Evolutionary conservation across 2,888 invertebrate species (phyloP).

Genomic region (Nemurella pictetii): DNA sequence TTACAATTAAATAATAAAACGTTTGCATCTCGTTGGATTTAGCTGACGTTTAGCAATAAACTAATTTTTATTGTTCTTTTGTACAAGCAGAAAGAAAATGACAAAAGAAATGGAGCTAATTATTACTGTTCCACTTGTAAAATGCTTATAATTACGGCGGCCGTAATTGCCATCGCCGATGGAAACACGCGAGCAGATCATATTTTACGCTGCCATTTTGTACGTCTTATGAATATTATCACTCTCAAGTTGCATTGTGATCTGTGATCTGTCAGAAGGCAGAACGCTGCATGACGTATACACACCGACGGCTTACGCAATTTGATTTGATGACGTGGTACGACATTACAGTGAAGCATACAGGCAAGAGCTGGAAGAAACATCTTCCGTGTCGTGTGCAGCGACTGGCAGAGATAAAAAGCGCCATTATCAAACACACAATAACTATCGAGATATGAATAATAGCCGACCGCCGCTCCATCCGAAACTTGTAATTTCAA

Average conservation of each 20-base stretch:
- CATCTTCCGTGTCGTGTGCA: neutral
- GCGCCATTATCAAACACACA: neutral
- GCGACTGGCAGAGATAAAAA: neutral
- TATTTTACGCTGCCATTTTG: neutral
- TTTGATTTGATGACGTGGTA: neutral
- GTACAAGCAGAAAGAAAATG: neutral
- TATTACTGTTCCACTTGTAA: neutral
- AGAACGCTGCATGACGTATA: too few relatives aligned
- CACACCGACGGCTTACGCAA: too few relatives aligned
- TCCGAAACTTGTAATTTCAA: neutral
- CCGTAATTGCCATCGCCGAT: neutral
- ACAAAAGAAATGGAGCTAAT: neutral
- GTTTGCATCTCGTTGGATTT: neutral
- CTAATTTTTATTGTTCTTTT: neutral
- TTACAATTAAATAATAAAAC: neutral
- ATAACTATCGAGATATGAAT: neutral
- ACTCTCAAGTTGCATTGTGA: neutral
- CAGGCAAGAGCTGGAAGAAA: neutral
- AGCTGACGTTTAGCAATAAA: neutral
- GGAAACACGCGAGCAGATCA: neutral
- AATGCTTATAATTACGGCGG: neutral
- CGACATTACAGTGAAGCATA: neutral
- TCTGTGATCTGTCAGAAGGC: neutral
- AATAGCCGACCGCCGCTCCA: neutral
- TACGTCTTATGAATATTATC: neutral